phyloP scores from a whole-genome alignment of 2,113 vertebrate species.

The Todiramphus saurophagus region DNA sequence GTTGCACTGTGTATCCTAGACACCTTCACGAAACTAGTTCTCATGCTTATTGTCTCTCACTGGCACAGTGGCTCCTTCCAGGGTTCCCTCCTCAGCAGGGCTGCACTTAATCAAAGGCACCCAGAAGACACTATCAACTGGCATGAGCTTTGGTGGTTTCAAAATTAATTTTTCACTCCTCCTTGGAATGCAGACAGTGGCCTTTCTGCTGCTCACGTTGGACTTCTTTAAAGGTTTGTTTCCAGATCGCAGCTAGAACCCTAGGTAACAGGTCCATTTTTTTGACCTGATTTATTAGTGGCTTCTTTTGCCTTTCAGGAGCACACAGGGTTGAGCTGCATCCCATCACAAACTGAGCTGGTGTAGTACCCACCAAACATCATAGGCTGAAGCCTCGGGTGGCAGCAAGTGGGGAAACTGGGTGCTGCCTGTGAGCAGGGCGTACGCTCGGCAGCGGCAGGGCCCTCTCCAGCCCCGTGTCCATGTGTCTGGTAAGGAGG shows the following conservation, averaged over 20 bases:
- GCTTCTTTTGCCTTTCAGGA: background rate
- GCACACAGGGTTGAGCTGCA: rapidly evolving
- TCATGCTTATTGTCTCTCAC: background rate
- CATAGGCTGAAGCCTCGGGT: background rate
- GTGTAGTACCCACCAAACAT: background rate
- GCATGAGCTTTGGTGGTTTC: background rate
- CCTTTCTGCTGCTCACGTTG: background rate
- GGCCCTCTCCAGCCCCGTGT: background rate
- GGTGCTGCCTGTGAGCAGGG: rapidly evolving
- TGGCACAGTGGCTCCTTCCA: background rate
- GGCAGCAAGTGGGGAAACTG: rapidly evolving
- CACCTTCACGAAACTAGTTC: background rate
- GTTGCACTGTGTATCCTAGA: background rate
- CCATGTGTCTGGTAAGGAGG: background rate
- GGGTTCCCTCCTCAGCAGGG: background rate
- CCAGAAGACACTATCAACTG: background rate
- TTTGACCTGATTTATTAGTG: background rate
- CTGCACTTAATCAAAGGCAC: background rate
- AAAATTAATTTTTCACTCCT: background rate
- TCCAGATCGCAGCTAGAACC: background rate
- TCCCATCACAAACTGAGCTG: background rate
- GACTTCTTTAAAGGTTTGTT: background rate
- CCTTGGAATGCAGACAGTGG: background rate
- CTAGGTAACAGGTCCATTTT: rapidly evolving
- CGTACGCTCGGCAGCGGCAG: rapidly evolving